A percentile compares a stretch with the other conserved stretches of the same genome.
These are phyloP conservation scores for Paramormyrops hopkinsi DNA, from an alignment of 2,797 vertebrate genomes.

Conservation along the genomic window DNA sequence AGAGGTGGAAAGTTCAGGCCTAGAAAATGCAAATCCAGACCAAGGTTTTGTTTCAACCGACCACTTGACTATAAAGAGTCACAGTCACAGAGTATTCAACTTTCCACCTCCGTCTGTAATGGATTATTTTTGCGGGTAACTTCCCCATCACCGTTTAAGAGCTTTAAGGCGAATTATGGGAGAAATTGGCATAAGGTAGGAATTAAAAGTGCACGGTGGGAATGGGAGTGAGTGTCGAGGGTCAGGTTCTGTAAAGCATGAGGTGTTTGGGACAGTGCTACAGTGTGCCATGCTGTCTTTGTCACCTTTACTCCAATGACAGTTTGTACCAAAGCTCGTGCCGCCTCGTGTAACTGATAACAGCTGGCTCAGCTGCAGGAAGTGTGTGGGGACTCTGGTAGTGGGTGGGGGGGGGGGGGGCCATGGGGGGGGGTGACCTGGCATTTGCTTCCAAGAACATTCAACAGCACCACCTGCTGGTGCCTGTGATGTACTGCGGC, in stretches of 20 bases:
- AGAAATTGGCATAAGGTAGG: background rate
- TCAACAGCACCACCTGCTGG: constrained; percentile 19
- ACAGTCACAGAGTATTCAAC: background rate
- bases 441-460: background rate
- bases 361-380: background rate
- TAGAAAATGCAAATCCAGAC: background rate
- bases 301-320: background rate
- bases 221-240: background rate
- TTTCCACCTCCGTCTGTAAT: background rate
- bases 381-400: background rate
- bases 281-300: background rate
- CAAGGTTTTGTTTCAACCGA: background rate
- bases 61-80: background rate
- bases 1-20: background rate
- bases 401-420: background rate
- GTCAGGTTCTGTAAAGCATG: background rate
- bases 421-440: background rate
- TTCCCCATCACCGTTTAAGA: background rate
- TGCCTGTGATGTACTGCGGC: background rate
- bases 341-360: background rate
- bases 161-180: background rate
- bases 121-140: background rate
- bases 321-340: background rate
- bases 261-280: background rate
- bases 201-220: background rate